Conservation (phyloP, 2,888 invertebrate genomes). For the Amblyteles armatorius region DNA sequence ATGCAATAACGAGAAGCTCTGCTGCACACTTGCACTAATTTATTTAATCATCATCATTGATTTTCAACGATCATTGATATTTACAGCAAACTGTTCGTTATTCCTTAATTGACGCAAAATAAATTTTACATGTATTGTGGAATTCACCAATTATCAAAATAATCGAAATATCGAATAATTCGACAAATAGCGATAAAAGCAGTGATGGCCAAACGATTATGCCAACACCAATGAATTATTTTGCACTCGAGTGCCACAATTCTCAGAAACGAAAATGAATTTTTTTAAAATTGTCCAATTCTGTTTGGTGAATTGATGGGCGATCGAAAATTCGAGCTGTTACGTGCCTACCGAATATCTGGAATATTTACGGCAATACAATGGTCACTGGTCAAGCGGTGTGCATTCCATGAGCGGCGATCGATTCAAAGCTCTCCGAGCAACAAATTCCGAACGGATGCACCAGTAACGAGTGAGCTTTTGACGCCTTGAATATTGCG, state of each 20-base stretch:
- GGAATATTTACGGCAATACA: conserved; percentile 20
- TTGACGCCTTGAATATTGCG: conserved; percentile 7
- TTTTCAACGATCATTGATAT: background rate
- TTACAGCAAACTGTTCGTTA: background rate
- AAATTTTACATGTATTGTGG: background rate
- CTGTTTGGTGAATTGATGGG: background rate
- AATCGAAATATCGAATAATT: background rate
- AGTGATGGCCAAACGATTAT: background rate
- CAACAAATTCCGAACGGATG: conserved; percentile 22
- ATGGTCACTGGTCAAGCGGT: background rate
- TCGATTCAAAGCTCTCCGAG: conserved; percentile 19
- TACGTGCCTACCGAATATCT: background rate
- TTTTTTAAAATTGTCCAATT: background rate
- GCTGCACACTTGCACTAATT: too few species aligned
- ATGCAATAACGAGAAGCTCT: too few species aligned
- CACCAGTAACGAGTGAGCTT: conserved; percentile 9
- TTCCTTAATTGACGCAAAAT: background rate
- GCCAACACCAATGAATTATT: background rate
- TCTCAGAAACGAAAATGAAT: background rate
- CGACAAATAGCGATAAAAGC: background rate
- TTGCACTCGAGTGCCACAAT: background rate
- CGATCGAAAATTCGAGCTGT: conserved; percentile 10
- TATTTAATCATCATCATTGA: too few species aligned
- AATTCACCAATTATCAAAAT: background rate
- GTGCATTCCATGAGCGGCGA: conserved; percentile 10